Base-by-base conservation (phyloP, 1,140 invertebrate genomes). In the Catajapyx aquilonaris region DNA sequence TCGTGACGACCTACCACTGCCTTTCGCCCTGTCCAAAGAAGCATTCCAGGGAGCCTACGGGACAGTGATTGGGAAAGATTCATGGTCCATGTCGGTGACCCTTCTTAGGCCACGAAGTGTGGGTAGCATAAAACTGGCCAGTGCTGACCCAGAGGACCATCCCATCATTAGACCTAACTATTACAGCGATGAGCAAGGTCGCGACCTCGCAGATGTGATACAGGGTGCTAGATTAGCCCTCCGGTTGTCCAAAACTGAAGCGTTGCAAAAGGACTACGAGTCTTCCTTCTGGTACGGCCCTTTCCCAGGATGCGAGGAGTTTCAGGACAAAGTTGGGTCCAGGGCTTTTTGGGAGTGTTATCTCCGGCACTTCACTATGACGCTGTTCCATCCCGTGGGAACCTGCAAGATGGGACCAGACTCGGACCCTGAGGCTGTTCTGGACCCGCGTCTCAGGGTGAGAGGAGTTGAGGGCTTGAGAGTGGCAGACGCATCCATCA, bases 141-240 rank as follows among this genome's bases (percentile, higher is more conserved):
- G 69, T 21, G 64, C 57, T 19, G 76, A 95, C 57, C 88, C 88
- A 0, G 65, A 72, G 7, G 65, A 77, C 2, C 68, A 79, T 46
- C 88, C 88, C 0, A 66, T 77, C 3, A 79, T 96, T n/a, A 78
- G 84, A 53, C 86, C 90, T 0, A 88, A 88, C 48, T 91, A 91
- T 48, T 81, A 91, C 48, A 71, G 76, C 0, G 70, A 84, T 43
- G 70, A 69, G 40, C 68, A 79, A 45, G n/a, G n/a, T n/a, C n/a
- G n/a, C n/a, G 84, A 88, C 43, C 64, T 86, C 10, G 57, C 72
- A 42, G 64, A 75, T 0, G 48, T 87, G 4, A 71, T 76, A 0
- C 78, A 86, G 48, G 83, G 79, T 2, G 83, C 87, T 11, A 71
- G 76, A 44, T 73, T 87, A 31, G 81, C 76, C 0, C 62, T 87